These are phyloP conservation scores for Kryptolebias marmoratus DNA, from an alignment of 2,113 vertebrate species.

Conservation along the genomic window DNA sequence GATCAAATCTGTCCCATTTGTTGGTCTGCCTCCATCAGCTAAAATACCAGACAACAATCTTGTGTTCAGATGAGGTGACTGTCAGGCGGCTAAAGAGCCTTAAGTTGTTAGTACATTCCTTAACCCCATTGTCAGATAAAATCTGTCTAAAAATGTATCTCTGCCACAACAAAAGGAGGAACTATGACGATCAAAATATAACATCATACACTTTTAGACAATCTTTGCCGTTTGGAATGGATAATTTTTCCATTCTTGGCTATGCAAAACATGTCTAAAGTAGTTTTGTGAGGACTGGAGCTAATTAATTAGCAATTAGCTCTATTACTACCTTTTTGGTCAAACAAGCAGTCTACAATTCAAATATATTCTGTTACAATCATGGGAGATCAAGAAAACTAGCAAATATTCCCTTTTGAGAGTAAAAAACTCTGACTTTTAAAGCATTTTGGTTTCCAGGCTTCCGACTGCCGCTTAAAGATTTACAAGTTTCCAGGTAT, in stretches of 20 bases:
- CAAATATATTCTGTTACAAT: not conserved
- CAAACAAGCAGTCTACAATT: not conserved
- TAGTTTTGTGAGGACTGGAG: not conserved
- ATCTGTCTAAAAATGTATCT: not conserved
- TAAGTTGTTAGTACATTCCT: not conserved
- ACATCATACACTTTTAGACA: not conserved
- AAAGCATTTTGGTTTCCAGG: not conserved
- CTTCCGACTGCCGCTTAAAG: not conserved
- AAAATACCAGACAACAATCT: not conserved
- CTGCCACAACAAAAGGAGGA: not conserved
- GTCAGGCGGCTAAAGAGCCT: not conserved
- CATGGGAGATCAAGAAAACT: not conserved
- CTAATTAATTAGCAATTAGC: not conserved
- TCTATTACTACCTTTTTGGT: not conserved
- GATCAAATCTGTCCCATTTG: slow-evolving; percentile 32
- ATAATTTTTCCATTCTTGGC: not conserved
- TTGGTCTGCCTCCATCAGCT: not conserved
- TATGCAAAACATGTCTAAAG: not conserved
- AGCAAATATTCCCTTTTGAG: not conserved
- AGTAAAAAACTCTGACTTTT: not conserved
- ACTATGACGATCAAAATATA: not conserved
- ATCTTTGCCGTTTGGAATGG: not conserved
- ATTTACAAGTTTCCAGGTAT: not conserved
- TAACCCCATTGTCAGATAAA: not conserved
- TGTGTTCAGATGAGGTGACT: not conserved